These are phyloP conservation scores for Sinocyclocheilus maitianheensis DNA, from an alignment of 2,113 vertebrate genomes.

Conservation along the genomic window DNA sequence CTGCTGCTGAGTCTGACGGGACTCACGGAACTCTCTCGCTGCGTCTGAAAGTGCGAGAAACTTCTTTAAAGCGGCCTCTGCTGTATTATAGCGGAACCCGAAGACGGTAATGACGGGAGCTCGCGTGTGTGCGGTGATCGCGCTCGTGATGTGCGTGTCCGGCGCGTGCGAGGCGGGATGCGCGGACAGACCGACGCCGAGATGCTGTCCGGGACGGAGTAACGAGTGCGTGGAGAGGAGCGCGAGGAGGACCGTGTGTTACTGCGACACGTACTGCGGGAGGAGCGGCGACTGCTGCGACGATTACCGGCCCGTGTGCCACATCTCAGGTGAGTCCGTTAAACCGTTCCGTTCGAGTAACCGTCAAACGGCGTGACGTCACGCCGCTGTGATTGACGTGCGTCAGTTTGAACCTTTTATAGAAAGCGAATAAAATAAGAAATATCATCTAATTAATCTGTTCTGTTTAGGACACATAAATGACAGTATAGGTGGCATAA, in stretches of 20 bases:
- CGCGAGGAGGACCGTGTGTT: slow-evolving; percentile 71
- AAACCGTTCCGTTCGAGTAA: too few species aligned
- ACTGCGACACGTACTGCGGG: slow-evolving; percentile 85
- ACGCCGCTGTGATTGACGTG: background rate
- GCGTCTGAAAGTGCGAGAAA: background rate
- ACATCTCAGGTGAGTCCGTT: slow-evolving; percentile 77
- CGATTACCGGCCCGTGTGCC: slow-evolving; percentile 79
- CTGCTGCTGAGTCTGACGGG: background rate
- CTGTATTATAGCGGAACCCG: background rate
- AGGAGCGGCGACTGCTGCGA: slow-evolving; percentile 84
- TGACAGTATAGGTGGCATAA: too few species aligned
- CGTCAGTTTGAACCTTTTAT: background rate
- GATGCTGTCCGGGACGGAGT: slow-evolving; percentile 82
- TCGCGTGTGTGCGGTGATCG: slow-evolving; percentile 60
- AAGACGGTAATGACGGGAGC: slow-evolving; percentile 53
- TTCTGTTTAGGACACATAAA: too few species aligned
- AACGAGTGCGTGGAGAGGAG: slow-evolving; percentile 78
- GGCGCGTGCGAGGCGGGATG: slow-evolving; percentile 72
- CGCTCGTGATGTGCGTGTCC: slow-evolving; percentile 64
- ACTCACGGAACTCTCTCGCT: background rate
- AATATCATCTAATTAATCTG: too few species aligned
- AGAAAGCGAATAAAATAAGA: background rate
- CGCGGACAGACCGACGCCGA: slow-evolving; percentile 69
- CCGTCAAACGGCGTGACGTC: background rate
- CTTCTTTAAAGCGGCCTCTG: background rate